Conservation (phyloP, 2,888 invertebrate genomes). For the Eretmocerus hayati region DNA sequence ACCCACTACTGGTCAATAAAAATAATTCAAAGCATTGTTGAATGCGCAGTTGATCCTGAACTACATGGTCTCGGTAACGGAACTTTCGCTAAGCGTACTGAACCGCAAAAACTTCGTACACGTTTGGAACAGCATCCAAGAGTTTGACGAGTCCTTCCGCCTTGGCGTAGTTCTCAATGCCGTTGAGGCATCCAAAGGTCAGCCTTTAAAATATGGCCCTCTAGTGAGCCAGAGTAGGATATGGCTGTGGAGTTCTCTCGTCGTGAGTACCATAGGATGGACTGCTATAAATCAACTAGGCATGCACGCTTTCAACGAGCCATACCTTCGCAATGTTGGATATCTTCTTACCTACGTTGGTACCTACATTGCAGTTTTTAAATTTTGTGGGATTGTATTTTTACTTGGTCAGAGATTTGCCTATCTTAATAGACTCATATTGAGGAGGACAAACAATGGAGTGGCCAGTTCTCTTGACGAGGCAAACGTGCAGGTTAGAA, state of each 20-base stretch:
- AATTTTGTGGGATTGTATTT: constrained; percentile 32
- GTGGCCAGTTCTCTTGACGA: not conserved
- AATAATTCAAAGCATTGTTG: not conserved
- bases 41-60: constrained; percentile 31
- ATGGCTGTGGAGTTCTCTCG: constrained; percentile 27
- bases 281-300: constrained; percentile 30
- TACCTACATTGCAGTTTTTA: constrained; percentile 28
- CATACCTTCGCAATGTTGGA: constrained; percentile 30
- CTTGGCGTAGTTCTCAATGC: not conserved
- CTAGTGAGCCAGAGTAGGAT: too few species aligned
- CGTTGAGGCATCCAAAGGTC: not conserved
- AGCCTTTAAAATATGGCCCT: not conserved
- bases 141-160: constrained; percentile 31
- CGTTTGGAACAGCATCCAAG: constrained; percentile 38
- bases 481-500: not conserved
- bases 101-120: constrained; percentile 26
- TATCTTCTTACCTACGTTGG: constrained; percentile 36
- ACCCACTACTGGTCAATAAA: too few species aligned
- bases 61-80: constrained; percentile 26
- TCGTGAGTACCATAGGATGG: constrained; percentile 27
- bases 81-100: constrained; percentile 24
- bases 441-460: not conserved
- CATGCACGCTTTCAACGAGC: constrained; percentile 33
- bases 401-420: constrained; percentile 37
- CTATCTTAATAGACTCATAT: constrained; percentile 32